phyloP scores from a whole-genome alignment of 2,888 invertebrate genomes.

The Plemyria rubiginata region DNA sequence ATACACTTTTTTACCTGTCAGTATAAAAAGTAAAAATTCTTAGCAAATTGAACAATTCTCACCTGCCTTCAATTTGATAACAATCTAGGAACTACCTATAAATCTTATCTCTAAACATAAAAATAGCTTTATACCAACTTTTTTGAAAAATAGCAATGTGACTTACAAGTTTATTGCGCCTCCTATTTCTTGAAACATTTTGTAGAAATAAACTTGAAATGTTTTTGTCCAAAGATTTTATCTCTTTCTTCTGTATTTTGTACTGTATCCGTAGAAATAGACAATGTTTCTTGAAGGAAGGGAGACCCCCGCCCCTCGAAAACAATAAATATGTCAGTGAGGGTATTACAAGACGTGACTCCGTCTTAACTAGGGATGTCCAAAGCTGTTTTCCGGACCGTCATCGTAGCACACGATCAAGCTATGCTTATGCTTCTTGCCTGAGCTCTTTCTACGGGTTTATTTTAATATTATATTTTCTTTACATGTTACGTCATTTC shows the following conservation, averaged over 20 bases:
- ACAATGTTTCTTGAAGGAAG: slow-evolving; percentile 55
- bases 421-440: too few species aligned
- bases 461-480: too few species aligned
- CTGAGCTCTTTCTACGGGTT: too few species aligned
- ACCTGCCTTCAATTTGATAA: slow-evolving; percentile 3
- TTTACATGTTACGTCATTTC: too few species aligned
- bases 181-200: slow-evolving; percentile 40
- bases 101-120: slow-evolving; percentile 1
- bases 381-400: background rate
- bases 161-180: slow-evolving; percentile 33
- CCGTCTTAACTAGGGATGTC: slow-evolving; percentile 54
- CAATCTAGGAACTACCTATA: background rate
- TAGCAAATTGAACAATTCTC: background rate
- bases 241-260: slow-evolving; percentile 47
- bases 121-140: slow-evolving; percentile 24
- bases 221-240: slow-evolving; percentile 51
- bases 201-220: slow-evolving; percentile 36
- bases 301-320: slow-evolving; percentile 63
- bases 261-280: slow-evolving; percentile 36
- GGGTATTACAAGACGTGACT: slow-evolving; percentile 74
- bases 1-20: too few species aligned
- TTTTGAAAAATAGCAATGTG: slow-evolving; percentile 34
- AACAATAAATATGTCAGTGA: slow-evolving; percentile 84
- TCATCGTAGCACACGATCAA: background rate
- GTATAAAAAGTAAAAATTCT: background rate